Evolutionary conservation across 92 coral and sea anemone species (phyloP).

Genomic region (Palythoa grandis): DNA sequence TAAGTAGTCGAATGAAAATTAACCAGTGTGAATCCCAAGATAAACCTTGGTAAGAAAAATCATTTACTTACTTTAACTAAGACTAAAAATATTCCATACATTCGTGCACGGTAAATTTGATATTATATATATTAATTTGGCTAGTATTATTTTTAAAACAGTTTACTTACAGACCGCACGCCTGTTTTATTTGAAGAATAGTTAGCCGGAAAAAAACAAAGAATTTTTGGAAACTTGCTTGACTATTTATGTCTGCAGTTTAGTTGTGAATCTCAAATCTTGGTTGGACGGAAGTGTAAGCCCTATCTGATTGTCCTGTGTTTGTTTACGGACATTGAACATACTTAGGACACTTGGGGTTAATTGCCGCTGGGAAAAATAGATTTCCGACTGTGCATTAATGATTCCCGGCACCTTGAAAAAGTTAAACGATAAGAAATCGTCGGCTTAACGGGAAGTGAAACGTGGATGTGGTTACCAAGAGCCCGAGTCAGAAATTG

Average conservation of each 20-base stretch:
- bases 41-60: neutral
- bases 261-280: neutral
- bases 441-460: neutral
- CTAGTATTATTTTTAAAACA: too few species aligned
- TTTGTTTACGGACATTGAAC: conserved; percentile 41
- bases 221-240: neutral
- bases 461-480: neutral
- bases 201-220: too few species aligned
- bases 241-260: neutral
- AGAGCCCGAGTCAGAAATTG: too few species aligned
- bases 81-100: neutral
- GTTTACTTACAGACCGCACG: too few species aligned
- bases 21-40: neutral
- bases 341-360: conserved; percentile 16
- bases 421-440: conserved; percentile 1
- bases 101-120: too few species aligned
- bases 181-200: too few species aligned
- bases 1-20: neutral
- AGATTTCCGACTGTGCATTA: neutral
- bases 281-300: conserved; percentile 34
- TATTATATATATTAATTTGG: too few species aligned
- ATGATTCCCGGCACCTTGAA: neutral
- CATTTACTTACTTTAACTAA: neutral
- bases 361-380: conserved; percentile 43
- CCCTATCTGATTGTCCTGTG: conserved; percentile 14